Evolutionary conservation across 2,113 vertebrate species (phyloP).

Genomic region (Anarrhichthys ocellatus): DNA sequence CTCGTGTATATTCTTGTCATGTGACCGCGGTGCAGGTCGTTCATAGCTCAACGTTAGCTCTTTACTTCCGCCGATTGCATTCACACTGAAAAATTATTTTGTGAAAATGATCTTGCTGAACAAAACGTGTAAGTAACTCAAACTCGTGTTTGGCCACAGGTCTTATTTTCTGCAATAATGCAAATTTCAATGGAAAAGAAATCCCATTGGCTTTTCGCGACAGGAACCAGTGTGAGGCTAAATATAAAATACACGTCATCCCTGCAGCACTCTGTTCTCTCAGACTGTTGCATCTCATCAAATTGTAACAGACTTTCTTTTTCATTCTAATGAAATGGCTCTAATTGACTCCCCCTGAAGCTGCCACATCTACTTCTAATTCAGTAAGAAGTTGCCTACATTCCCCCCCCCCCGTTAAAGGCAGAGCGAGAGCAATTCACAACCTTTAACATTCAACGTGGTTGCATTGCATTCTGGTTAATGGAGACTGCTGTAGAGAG

Average conservation of each 20-base stretch:
- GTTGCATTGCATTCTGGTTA: conserved; percentile 17
- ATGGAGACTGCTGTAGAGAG: neutral
- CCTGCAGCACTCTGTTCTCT: neutral
- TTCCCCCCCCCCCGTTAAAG: neutral
- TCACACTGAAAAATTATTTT: no score
- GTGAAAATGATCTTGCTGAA: no score
- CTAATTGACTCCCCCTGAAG: conserved; percentile 18
- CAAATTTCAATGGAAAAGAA: no score
- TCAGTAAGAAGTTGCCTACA: conserved; percentile 1
- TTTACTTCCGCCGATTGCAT: no score
- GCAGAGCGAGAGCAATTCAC: neutral
- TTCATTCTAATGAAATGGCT: neutral
- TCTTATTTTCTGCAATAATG: no score
- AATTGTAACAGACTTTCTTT: conserved; percentile 8
- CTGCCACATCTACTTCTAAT: neutral
- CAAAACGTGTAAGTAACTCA: no score
- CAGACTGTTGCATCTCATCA: conserved; percentile 2
- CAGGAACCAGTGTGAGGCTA: neutral
- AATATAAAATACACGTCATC: neutral
- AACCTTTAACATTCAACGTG: neutral
- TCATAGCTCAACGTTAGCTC: no score
- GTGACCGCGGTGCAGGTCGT: no score
- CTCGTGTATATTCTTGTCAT: no score
- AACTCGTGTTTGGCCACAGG: no score
- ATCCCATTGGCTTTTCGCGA: neutral